Conservation (phyloP, 2,113 vertebrate species). For the Myxocyprinus asiaticus region DNA sequence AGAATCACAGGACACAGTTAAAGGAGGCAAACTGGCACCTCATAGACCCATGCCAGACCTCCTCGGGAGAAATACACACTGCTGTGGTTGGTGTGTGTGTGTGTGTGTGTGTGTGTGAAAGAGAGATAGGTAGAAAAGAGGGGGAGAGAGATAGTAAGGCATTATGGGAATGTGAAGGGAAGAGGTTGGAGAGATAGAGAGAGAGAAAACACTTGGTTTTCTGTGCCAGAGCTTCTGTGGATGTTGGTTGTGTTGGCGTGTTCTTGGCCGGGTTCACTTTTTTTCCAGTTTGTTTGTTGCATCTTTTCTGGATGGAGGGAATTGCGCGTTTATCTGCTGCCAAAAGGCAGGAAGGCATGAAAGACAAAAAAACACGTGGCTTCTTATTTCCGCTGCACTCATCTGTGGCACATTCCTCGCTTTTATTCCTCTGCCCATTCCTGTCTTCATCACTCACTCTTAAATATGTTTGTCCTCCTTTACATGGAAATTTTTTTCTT, state of each 20-base stretch:
- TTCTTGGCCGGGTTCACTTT: slow-evolving; percentile 45
- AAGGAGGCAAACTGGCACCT: slow-evolving; percentile 68
- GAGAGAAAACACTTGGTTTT: slow-evolving; percentile 57
- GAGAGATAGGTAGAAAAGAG: slow-evolving; percentile 16
- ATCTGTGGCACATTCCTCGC: slow-evolving; percentile 24
- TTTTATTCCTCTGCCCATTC: slow-evolving; percentile 18
- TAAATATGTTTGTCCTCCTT: slow-evolving; percentile 5
- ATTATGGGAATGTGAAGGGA: slow-evolving; percentile 63
- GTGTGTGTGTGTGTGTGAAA: slow-evolving; percentile 37
- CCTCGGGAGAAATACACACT: slow-evolving; percentile 67
- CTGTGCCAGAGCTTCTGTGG: slow-evolving; percentile 44
- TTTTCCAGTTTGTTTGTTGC: slow-evolving; percentile 21
- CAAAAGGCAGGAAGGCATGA: slow-evolving; percentile 50
- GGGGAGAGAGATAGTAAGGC: slow-evolving; percentile 34
- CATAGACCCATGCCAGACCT: slow-evolving; percentile 70
- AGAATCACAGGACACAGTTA: slow-evolving; percentile 60
- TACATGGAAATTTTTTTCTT: slow-evolving; percentile 12
- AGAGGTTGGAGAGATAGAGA: slow-evolving; percentile 51
- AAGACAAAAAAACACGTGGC: slow-evolving; percentile 14
- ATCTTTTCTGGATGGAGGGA: slow-evolving; percentile 48
- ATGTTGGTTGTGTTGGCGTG: slow-evolving; percentile 56
- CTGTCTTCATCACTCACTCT: slow-evolving; percentile 11
- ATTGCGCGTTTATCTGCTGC: slow-evolving; percentile 40
- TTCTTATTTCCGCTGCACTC: slow-evolving; percentile 9
- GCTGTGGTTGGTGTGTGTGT: slow-evolving; percentile 53